A percentile compares a stretch with the other conserved stretches of the same genome.
Evolutionary conservation across 2,888 invertebrate genomes (phyloP).

Genomic region (Cheilosia vernalis): DNA sequence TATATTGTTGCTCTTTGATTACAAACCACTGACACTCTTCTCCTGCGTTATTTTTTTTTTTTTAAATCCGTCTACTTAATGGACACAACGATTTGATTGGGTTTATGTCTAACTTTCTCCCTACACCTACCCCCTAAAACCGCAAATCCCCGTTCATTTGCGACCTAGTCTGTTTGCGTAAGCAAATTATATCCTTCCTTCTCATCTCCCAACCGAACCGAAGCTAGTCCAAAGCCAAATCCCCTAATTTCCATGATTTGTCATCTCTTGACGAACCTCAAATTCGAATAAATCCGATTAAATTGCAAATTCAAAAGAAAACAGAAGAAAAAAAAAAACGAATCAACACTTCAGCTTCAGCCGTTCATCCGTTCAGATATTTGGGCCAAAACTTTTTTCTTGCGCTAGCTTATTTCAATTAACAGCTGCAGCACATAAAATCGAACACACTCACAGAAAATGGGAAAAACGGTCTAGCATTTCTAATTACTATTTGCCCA

Average conservation of each 20-base stretch:
- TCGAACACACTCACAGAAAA: neutral
- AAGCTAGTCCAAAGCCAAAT: constrained; percentile 21
- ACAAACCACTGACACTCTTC: no score
- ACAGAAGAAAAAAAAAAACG: constrained; percentile 1
- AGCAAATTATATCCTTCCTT: constrained; percentile 28
- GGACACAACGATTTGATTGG: no score
- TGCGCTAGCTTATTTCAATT: constrained; percentile 44
- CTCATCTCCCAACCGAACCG: neutral
- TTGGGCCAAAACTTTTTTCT: neutral
- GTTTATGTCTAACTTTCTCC: no score
- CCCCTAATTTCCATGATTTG: constrained; percentile 53
- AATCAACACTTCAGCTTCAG: constrained; percentile 11
- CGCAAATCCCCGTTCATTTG: neutral
- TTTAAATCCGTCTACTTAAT: no score
- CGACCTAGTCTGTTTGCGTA: constrained; percentile 29
- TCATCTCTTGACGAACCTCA: constrained; percentile 41
- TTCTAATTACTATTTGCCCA: constrained; percentile 66
- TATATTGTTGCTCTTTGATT: no score
- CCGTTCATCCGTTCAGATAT: neutral
- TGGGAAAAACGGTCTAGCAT: constrained; percentile 7
- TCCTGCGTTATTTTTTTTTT: no score
- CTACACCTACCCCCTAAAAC: neutral
- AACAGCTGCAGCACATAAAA: constrained; percentile 33
- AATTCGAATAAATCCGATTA: constrained; percentile 82
- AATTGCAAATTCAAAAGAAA: constrained; percentile 75